phyloP scores from a whole-genome alignment of 2,797 vertebrate genomes.

The Peromyscus eremicus region DNA sequence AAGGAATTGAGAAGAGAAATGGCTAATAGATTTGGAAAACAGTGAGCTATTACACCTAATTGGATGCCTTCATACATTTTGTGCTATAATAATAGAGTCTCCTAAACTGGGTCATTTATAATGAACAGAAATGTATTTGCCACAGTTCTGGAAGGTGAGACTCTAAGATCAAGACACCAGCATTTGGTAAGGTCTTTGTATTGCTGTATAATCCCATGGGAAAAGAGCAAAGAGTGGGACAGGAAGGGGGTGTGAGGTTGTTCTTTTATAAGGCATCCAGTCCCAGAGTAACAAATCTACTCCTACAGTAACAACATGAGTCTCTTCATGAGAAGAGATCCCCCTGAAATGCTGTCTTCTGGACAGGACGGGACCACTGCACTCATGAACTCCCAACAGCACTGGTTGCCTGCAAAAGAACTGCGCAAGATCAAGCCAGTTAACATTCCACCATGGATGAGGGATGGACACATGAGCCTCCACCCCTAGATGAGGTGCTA shows the following conservation, averaged over 20 bases:
- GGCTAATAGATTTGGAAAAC: background rate
- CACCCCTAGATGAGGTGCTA: background rate
- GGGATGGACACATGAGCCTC: too few relatives aligned
- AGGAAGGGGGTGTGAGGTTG: background rate
- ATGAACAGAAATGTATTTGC: background rate
- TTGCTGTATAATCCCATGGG: background rate
- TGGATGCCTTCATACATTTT: background rate
- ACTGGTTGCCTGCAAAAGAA: too few relatives aligned
- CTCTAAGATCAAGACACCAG: background rate
- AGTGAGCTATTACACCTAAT: background rate
- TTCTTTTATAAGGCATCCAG: background rate
- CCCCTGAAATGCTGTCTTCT: background rate
- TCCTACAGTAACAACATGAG: background rate
- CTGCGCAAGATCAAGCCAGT: background rate
- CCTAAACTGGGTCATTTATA: background rate
- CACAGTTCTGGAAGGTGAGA: background rate
- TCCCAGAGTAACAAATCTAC: background rate
- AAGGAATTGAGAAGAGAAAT: background rate
- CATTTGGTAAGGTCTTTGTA: background rate
- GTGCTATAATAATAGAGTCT: background rate
- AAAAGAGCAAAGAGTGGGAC: background rate
- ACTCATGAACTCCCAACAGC: too few relatives aligned
- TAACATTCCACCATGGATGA: too few relatives aligned
- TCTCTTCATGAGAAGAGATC: background rate
- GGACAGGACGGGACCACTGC: background rate